Conservation (phyloP, 2,888 invertebrate genomes). For the Aethes cnicana region DNA sequence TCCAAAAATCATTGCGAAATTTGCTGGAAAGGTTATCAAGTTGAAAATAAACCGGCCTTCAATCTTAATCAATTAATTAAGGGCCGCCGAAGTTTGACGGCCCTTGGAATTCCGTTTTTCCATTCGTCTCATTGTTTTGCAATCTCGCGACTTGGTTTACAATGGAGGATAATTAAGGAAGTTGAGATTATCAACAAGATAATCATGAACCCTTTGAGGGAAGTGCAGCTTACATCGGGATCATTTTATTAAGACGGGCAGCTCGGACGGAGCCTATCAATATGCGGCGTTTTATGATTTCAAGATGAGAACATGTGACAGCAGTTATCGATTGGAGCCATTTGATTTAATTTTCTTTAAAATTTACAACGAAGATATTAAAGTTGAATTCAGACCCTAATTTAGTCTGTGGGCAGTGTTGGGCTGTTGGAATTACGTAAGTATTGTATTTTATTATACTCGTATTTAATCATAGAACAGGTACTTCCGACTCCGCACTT, state of each 20-base stretch:
- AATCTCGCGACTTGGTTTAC: conserved; percentile 4
- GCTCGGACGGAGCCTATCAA: conserved; percentile 37
- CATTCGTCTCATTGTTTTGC: conserved; percentile 15
- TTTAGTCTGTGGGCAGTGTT: conserved; percentile 4
- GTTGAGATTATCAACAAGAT: conserved; percentile 3
- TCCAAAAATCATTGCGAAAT: background rate
- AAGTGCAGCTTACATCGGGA: conserved; percentile 4
- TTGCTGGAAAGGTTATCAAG: background rate
- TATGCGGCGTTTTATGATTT: conserved; percentile 35
- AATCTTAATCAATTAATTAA: conserved; percentile 11
- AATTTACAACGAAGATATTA: background rate
- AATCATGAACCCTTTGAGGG: background rate
- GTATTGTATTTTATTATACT: conserved; percentile 47
- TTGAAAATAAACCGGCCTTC: conserved; percentile 1
- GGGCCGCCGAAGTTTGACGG: background rate
- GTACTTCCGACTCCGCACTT: conserved; percentile 57
- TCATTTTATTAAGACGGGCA: conserved; percentile 34
- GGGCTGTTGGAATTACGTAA: background rate
- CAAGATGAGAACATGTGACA: no score
- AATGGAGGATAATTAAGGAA: conserved; percentile 15
- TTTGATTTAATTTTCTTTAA: no score
- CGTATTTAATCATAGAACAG: conserved; percentile 55
- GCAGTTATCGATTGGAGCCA: no score
- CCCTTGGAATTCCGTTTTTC: conserved; percentile 8
- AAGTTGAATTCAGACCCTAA: background rate